Evolutionary conservation across 2,888 invertebrate species (phyloP), one percentile per base, ranked within the genome.

Genomic region (Dicroscelio sp.): DNA sequence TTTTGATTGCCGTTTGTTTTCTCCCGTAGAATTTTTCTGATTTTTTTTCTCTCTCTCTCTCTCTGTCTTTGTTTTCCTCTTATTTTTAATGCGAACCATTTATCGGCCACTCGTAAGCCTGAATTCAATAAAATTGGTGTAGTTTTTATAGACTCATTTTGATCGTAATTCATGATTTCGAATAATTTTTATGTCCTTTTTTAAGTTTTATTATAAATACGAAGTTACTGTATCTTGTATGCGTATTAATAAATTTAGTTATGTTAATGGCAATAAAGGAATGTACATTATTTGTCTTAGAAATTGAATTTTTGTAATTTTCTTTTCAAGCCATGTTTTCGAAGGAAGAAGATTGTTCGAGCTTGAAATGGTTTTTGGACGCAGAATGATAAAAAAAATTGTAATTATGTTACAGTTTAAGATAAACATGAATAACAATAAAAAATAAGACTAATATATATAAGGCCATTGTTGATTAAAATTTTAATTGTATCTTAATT

Each of bases 231-330:
- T 90, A 86, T 90, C 90, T 90, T 90, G 90, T 90, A 90, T 83
- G 86, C 86, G 86, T 90, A 86, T 90, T 86, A 90, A 90, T 86
- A 90, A 86, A 90, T 90, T 90, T 86, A 90, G 86, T 90, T 90
- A 90, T 86, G 90, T 90, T 90, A 90, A 90, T 90, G 90, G 90
- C 90, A 90, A 90, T 90, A 86, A 90, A 90, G 82, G 89, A 90
- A 90, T 90, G 90, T 90, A 90, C 90, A 90, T 86, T 90, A 86
- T 90, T 90, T 90, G 83, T 82, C 78, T 78, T 86, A 82, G 63
- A 83, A 83, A 69, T 58, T 63, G 25, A 8, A 52, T n/a, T 76
- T 69, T 83, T 43, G 65, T 79, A 65, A 35, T 35, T 79, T 43
- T 86, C 58, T 43, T 60, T 71, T 55, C 52, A 52, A n/a, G n/a